Evolutionary conservation across 2,797 vertebrate species (phyloP).

Genomic region (Avahi laniger): DNA sequence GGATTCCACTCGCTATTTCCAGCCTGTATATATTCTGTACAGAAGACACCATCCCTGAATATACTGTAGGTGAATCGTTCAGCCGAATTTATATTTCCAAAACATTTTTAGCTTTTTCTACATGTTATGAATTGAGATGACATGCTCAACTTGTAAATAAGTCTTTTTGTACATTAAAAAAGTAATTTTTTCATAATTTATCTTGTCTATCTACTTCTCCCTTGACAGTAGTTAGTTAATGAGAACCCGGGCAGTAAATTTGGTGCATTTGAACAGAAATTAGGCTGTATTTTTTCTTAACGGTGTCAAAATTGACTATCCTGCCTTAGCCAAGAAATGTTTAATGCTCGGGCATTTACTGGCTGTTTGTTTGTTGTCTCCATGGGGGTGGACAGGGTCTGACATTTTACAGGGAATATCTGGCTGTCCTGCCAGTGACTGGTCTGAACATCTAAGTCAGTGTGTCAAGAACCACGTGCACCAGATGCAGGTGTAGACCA

Average conservation of each 20-base stretch:
- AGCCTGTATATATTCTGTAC: constrained; percentile 84
- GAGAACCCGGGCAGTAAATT: constrained; percentile 66
- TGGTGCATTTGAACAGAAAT: constrained; percentile 40
- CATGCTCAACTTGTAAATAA: constrained; percentile 91
- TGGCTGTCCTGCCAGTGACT: background rate
- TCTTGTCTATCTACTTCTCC: constrained; percentile 72
- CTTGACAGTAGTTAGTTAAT: constrained; percentile 69
- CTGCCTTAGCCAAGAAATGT: constrained; percentile 35
- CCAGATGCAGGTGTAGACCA: background rate
- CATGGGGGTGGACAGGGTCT: background rate
- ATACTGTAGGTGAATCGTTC: constrained; percentile 83
- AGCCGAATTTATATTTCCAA: constrained; percentile 86
- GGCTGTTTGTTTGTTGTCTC: background rate
- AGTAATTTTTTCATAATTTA: constrained; percentile 89
- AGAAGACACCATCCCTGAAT: constrained; percentile 82
- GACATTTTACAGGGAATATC: background rate
- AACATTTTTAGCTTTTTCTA: constrained; percentile 89
- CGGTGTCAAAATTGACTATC: constrained; percentile 32
- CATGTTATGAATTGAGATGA: constrained; percentile 85
- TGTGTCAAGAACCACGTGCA: background rate
- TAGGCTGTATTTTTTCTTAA: constrained; percentile 63
- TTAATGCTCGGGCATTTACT: constrained; percentile 12
- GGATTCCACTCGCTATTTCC: constrained; percentile 75
- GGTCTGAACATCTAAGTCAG: background rate
- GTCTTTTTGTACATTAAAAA: constrained; percentile 97